phyloP scores from a whole-genome alignment of 1,140 invertebrate genomes.

The Asbolus verrucosus region DNA sequence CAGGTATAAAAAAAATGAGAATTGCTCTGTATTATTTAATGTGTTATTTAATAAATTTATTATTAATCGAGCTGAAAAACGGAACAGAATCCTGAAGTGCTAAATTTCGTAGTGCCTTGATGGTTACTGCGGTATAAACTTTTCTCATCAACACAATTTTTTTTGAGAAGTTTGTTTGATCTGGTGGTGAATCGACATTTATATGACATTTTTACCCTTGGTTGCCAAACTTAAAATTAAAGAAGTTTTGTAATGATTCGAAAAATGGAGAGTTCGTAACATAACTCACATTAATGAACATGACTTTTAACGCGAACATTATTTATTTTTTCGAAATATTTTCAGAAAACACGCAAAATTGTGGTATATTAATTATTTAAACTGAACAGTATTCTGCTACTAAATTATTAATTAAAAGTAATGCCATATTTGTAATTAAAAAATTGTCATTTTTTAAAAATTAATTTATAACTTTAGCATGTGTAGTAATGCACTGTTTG shows the following conservation, averaged over 20 bases:
- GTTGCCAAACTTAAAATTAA: constrained; percentile 2
- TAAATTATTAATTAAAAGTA: no score
- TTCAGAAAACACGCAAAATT: no score
- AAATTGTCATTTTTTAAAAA: no score
- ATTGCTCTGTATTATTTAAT: not conserved
- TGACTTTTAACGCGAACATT: no score
- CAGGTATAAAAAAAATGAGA: not conserved
- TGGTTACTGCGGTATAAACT: constrained; percentile 9
- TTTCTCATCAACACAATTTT: constrained; percentile 37
- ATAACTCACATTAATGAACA: no score
- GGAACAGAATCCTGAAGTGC: constrained; percentile 1
- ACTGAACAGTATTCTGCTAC: no score
- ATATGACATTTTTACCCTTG: not conserved
- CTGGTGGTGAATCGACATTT: constrained; percentile 4
- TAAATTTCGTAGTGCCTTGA: constrained; percentile 6
- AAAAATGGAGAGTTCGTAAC: no score
- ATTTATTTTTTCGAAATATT: no score
- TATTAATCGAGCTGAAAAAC: not conserved
- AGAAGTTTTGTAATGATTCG: not conserved
- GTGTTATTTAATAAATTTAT: constrained; percentile 10
- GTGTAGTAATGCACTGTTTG: no score
- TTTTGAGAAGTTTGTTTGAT: constrained; percentile 19
- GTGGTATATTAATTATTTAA: no score
- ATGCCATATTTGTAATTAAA: no score
- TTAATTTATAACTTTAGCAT: no score